Conservation (phyloP, 1,140 invertebrate genomes). For the Zaprionus ornatus region DNA sequence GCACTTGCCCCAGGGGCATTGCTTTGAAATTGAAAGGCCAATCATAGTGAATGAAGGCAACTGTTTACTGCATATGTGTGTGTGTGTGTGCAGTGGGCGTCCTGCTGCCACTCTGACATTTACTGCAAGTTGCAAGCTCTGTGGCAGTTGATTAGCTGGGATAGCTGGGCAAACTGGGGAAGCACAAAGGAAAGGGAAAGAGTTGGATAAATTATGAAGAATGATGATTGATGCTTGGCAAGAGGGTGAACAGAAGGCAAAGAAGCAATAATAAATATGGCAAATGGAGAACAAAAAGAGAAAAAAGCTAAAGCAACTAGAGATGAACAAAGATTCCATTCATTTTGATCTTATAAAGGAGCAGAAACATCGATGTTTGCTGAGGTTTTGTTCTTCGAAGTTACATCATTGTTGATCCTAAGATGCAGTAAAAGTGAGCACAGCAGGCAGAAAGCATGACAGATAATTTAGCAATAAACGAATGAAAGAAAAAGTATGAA, state of each 20-base stretch:
- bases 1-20: slow-evolving; percentile 41
- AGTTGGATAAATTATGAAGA: background rate
- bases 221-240: background rate
- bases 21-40: slow-evolving; percentile 65
- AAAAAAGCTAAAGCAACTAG: background rate
- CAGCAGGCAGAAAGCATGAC: background rate
- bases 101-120: background rate
- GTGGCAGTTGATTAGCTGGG: background rate
- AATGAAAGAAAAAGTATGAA: background rate
- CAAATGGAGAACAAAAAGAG: background rate
- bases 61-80: slow-evolving; percentile 24
- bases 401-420: too few species aligned
- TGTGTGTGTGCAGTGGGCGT: background rate
- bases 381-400: too few species aligned
- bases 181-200: background rate
- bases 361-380: too few species aligned
- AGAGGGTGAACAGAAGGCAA: too few species aligned
- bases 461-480: background rate
- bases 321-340: too few species aligned
- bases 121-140: background rate
- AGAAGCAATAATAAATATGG: background rate
- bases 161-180: background rate
- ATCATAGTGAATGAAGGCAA: slow-evolving; percentile 32
- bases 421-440: background rate
- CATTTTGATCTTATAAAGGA: background rate